A percentile compares a stretch with the other conserved stretches of the same genome.
These are phyloP conservation scores for Trinectes maculatus DNA, from an alignment of 2,113 vertebrate species.

Conservation along the genomic window DNA sequence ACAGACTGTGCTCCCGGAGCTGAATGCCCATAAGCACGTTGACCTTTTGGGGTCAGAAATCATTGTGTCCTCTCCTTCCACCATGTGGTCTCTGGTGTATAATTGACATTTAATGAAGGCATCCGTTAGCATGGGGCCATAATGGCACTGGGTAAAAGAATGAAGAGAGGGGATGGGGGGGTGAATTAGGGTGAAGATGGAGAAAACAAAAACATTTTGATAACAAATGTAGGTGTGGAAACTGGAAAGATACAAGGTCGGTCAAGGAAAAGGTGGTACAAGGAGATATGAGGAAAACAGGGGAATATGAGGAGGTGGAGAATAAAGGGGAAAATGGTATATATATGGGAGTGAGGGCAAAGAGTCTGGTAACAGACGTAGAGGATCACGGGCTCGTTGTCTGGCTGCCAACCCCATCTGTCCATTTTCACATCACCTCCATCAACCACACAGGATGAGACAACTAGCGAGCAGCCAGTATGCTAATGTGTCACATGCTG, in stretches of 20 bases:
- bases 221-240: conserved; percentile 13
- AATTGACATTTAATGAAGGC: conserved; percentile 86
- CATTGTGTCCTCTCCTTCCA: conserved; percentile 76
- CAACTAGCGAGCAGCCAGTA: conserved; percentile 21
- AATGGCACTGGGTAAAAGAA: conserved; percentile 67
- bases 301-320: conserved; percentile 19
- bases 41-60: conserved; percentile 81
- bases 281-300: conserved; percentile 1
- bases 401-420: conserved; percentile 82
- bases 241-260: no score
- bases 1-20: conserved; percentile 62
- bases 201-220: conserved; percentile 33
- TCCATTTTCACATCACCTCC: conserved; percentile 79
- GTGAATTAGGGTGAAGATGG: conserved; percentile 30
- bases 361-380: conserved; percentile 51
- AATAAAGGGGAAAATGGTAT: conserved; percentile 6
- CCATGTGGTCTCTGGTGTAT: conserved; percentile 82
- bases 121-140: conserved; percentile 71
- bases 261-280: conserved; percentile 7
- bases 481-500: conserved; percentile 33
- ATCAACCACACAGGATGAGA: conserved; percentile 52
- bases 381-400: conserved; percentile 75
- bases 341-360: conserved; percentile 36
- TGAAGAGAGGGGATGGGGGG: conserved; percentile 45
- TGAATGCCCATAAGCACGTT: conserved; percentile 75